Conservation (phyloP, 2,888 invertebrate genomes). For the Cataglyphis cursor region DNA sequence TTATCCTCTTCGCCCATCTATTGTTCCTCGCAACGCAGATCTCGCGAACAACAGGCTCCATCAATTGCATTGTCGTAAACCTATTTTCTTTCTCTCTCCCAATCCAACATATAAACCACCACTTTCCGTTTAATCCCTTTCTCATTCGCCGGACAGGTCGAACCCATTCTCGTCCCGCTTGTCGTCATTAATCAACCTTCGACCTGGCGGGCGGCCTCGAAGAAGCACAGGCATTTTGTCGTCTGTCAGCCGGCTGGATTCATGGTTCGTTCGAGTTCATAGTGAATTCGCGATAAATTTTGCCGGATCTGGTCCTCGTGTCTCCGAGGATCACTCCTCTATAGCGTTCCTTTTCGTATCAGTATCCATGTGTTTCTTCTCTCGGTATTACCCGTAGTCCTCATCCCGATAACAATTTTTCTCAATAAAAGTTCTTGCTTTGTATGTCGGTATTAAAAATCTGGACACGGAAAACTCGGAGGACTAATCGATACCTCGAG, state of each 20-base stretch:
- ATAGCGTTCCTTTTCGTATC: neutral
- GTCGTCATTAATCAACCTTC: conserved; percentile 57
- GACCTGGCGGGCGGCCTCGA: conserved; percentile 39
- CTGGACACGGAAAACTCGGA: neutral
- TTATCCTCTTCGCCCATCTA: conserved; percentile 28
- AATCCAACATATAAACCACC: conserved; percentile 17
- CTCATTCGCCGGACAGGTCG: conserved; percentile 44
- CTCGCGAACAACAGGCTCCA: conserved; percentile 17
- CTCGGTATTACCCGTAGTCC: neutral
- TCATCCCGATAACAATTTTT: conserved; percentile 21
- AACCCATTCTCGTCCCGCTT: conserved; percentile 47
- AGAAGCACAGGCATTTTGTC: conserved; percentile 54
- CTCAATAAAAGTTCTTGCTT: conserved; percentile 19
- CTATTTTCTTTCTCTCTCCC: neutral
- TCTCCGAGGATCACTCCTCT: conserved; percentile 3
- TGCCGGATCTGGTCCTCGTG: conserved; percentile 9
- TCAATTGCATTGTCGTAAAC: conserved; percentile 26
- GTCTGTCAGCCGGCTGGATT: conserved; percentile 43
- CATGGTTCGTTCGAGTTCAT: conserved; percentile 25
- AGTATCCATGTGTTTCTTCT: neutral
- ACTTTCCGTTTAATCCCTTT: conserved; percentile 49
- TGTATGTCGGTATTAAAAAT: neutral
- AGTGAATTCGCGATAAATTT: conserved; percentile 42
- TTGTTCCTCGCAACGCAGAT: conserved; percentile 25
- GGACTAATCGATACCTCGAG: conserved; percentile 1